Evolutionary conservation across 2,113 vertebrate genomes (phyloP).

Genomic region (Rhinichthys klamathensis): DNA sequence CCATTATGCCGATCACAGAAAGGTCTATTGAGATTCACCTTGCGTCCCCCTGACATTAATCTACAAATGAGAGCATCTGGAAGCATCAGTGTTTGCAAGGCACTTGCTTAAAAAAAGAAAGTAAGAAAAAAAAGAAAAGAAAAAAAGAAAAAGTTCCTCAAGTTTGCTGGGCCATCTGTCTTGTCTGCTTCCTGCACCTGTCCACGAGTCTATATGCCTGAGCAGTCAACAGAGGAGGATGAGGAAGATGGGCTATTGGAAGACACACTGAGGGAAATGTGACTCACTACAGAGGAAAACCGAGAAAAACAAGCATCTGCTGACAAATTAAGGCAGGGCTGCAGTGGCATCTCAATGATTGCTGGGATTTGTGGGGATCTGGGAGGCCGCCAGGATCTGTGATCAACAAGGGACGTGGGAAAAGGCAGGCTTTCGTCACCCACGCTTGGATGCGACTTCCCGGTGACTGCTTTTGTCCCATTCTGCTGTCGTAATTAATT

Average conservation of each 20-base stretch:
- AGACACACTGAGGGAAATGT: slow-evolving; percentile 33
- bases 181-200: slow-evolving; percentile 66
- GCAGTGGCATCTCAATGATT: slow-evolving; percentile 24
- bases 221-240: slow-evolving; percentile 39
- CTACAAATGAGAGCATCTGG: slow-evolving; percentile 54
- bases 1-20: not conserved
- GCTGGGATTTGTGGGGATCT: slow-evolving; percentile 37
- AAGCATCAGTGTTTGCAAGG: slow-evolving; percentile 50
- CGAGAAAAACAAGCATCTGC: slow-evolving; percentile 49
- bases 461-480: not conserved
- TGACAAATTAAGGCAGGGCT: slow-evolving; percentile 37
- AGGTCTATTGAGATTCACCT: slow-evolving; percentile 29
- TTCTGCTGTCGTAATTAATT: slow-evolving; percentile 44
- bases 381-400: slow-evolving; percentile 22
- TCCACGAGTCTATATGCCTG: slow-evolving; percentile 59
- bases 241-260: slow-evolving; percentile 21
- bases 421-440: slow-evolving; percentile 14
- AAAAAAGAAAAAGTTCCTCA: slow-evolving; percentile 63
- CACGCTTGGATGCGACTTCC: slow-evolving; percentile 10
- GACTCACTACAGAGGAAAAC: slow-evolving; percentile 1
- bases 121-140: not conserved
- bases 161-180: slow-evolving; percentile 74
- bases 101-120: not conserved
- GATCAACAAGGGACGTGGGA: slow-evolving; percentile 35
- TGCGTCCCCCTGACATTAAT: slow-evolving; percentile 46